Evolutionary conservation across 1,140 invertebrate genomes (phyloP).

Genomic region (Trichonephila clavipes): DNA sequence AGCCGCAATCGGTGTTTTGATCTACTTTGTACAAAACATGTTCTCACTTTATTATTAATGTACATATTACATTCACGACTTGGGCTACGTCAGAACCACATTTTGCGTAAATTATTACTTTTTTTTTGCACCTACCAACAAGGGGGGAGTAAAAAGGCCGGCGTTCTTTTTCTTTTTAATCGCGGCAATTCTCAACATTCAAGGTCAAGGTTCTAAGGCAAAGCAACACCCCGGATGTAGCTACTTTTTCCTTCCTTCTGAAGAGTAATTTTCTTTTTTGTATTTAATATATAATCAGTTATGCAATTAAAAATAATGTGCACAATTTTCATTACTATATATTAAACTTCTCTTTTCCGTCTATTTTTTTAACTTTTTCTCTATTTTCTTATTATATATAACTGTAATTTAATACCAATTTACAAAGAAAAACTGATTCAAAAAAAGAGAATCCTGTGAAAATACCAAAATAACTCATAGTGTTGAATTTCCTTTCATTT

Average conservation of each 20-base stretch:
- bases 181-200: neutral
- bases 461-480: no score
- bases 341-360: no score
- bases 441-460: no score
- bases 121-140: neutral
- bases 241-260: conserved; percentile 19
- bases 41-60: conserved; percentile 30
- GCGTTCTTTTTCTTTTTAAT: neutral
- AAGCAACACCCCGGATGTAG: conserved; percentile 50
- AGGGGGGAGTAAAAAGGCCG: neutral
- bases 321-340: neutral
- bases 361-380: no score
- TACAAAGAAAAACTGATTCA: no score
- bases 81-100: neutral
- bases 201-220: conserved; percentile 33
- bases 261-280: neutral
- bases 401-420: no score
- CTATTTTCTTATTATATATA: no score
- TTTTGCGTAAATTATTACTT: conserved; percentile 1
- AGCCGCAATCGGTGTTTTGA: conserved; percentile 29
- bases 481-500: no score
- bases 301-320: neutral
- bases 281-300: neutral
- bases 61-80: conserved; percentile 28
- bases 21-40: neutral